Conservation (phyloP, 2,113 vertebrate species). For the Leptodactylus fuscus region DNA sequence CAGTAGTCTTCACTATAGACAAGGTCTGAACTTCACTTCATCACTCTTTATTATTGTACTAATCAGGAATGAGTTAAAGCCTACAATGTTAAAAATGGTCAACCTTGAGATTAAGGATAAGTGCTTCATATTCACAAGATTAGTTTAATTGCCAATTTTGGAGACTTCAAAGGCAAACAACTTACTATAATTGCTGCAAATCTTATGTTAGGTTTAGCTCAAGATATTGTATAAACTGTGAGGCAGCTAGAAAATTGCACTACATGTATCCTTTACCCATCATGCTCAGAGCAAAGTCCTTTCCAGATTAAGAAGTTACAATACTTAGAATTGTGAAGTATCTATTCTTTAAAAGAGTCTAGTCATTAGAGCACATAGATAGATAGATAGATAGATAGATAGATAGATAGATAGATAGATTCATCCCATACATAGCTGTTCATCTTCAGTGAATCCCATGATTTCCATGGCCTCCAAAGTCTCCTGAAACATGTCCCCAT, state of each 20-base stretch:
- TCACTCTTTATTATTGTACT: too few relatives aligned
- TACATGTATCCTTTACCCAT: background rate
- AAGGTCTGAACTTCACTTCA: too few relatives aligned
- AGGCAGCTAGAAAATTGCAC: background rate
- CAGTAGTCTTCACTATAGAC: too few relatives aligned
- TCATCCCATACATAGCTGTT: constrained; percentile 84
- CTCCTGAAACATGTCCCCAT: constrained; percentile 89
- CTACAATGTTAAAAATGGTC: constrained; percentile 22
- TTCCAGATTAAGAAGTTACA: background rate
- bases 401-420: background rate
- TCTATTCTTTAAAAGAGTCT: background rate
- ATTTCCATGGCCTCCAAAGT: constrained; percentile 94
- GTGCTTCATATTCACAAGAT: constrained; percentile 24
- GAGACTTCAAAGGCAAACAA: constrained; percentile 50
- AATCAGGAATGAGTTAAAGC: background rate
- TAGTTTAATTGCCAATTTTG: constrained; percentile 43
- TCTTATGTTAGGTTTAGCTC: constrained; percentile 30
- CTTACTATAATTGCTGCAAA: constrained; percentile 10
- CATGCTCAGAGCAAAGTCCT: background rate
- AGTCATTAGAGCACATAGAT: background rate
- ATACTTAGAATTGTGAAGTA: background rate
- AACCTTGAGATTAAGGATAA: constrained; percentile 37
- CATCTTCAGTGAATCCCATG: constrained; percentile 93
- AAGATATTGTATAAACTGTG: background rate
- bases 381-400: background rate